Base-by-base conservation (phyloP, 1,140 invertebrate species). In the Lepidurus packardi region DNA sequence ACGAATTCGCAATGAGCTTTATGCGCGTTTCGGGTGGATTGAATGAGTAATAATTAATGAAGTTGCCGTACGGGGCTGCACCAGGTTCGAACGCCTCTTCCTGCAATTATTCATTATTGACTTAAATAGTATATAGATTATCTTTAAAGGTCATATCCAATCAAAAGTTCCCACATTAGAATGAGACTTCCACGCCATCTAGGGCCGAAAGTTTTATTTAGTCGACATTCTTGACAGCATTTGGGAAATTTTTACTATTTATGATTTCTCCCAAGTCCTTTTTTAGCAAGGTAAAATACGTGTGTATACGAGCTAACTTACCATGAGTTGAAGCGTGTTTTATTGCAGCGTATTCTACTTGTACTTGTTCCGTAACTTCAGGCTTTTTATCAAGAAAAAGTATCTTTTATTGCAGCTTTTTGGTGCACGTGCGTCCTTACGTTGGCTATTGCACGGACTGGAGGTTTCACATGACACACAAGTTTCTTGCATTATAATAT, bases 21-120 rank as follows among this genome's bases (percentile, higher is more conserved):
- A 91, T 86, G 81, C 93, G 88, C 80, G 91, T 88, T 77, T 88
- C 84, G 41, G 89, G 86, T 74, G 90, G 88, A 85, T 93, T 91
- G 84, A 94, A 94, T 82, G 90, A 85, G 84, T 94, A 94, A 83
- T 94, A 94, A 86, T 94, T 94, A 79, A 92, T 93, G 82, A 94
- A 94, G 85, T 94, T 94, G 80, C 93, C 93, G 86, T 87, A 89
- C 82, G 88, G 88, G 7, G 90, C 90, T 65, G 92, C 91, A 6
- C 93, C 92, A 45, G 93, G 92, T 84, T 93, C 88, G 73, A 79
- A 77, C 53, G 53, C 4, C n/a, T 65, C 53, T 65, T 65, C 53
- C 53, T 65, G 8, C 4, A 21, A 21, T 65, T 65, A 34, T 34
- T 34, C 34, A 4, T 34, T 34, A 34, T 4, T 34, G 34, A 34